A percentile compares a stretch with the other conserved stretches of the same genome.
These are phyloP conservation scores for Mormyrus hasselquistii DNA, from an alignment of 2,797 vertebrate species.

Conservation along the genomic window DNA sequence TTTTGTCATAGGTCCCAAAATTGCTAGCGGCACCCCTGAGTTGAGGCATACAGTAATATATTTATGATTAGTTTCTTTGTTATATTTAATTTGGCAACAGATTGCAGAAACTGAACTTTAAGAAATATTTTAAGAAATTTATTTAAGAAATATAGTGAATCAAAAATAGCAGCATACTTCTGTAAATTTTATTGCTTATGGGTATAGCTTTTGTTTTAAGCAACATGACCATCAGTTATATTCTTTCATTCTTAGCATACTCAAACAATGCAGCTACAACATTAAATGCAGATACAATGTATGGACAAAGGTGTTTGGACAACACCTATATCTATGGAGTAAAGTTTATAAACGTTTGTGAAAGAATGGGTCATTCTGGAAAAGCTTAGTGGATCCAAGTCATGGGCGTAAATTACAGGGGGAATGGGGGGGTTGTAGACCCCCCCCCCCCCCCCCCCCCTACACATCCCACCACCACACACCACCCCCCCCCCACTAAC, in stretches of 20 bases:
- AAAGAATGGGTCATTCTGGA: not conserved
- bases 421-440: too few relatives aligned
- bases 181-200: not conserved
- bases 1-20: too few relatives aligned
- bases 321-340: not conserved
- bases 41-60: not conserved
- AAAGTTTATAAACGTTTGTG: not conserved
- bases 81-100: not conserved
- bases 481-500: too few relatives aligned
- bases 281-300: not conserved
- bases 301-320: not conserved
- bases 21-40: not conserved
- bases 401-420: too few relatives aligned
- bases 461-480: too few relatives aligned
- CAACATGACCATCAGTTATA: not conserved
- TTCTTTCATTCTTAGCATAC: not conserved
- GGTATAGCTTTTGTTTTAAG: not conserved
- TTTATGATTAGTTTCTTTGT: not conserved
- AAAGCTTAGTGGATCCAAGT: not conserved
- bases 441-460: too few relatives aligned
- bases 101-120: not conserved
- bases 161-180: not conserved
- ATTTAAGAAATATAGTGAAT: not conserved
- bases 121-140: not conserved
- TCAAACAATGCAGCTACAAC: not conserved